Evolutionary conservation across 2,113 vertebrate species (phyloP), one percentile per base, ranked within the genome.

Genomic region (Serilophus lunatus): DNA sequence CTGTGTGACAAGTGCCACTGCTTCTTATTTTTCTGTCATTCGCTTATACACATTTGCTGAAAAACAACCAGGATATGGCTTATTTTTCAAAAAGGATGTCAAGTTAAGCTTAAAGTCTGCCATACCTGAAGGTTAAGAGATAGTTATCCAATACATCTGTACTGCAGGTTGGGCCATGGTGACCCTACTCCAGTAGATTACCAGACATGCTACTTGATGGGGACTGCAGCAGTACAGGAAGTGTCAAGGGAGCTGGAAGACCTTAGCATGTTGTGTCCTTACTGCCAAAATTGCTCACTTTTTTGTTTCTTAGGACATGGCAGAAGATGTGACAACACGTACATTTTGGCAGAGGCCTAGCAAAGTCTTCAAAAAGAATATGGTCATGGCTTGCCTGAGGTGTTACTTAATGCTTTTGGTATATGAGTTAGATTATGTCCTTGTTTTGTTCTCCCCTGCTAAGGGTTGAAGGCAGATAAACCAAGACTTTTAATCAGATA

Each of bases 171-270:
- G 68, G 36, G 38, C 28, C 26, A 38, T 18, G 9, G 29, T 75
- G 38, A 57, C 42, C 5, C 10, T 0, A 1, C 44, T 47, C 28
- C 38, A 50, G 33, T 3, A 64, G 15, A 50, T 18, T 74, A 15
- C 28, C 54, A 45, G 35, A 61, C 11, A 14, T 36, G 7, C 44
- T 80, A 42, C 0, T 0, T 53, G 23, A 23, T 24, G 38, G 22
- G 18, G 8, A 40, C 57, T 72, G 45, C 16, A 31, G 56, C 35
- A 90, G 49, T 35, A 45, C 8, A 59, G 35, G 9, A 56, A 49
- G 50, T 25, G 6, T 19, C 56, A 68, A 9, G 29, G 42, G 18
- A 63, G 12, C 6, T 69, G 42, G n/a, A 84, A 64, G 24, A 86
- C 54, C 19, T 66, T 25, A 36, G 20, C 5, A 83, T 9, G 29